A percentile compares a stretch with the other conserved stretches of the same genome.
These are phyloP conservation scores for Watsonalla binaria DNA, from an alignment of 2,888 invertebrate species.

Conservation along the genomic window DNA sequence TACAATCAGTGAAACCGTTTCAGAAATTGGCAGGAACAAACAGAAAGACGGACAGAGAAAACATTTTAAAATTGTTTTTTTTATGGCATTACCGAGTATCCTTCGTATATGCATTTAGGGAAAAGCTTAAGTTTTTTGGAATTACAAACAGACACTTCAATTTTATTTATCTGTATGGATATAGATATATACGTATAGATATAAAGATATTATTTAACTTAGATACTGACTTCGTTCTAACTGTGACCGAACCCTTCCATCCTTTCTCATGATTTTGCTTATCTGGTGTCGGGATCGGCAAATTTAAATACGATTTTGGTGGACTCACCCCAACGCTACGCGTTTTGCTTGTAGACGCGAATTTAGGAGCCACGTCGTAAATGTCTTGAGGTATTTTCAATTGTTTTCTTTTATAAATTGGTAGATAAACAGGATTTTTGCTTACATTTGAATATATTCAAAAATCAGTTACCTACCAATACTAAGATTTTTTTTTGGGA, in stretches of 20 bases:
- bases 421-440: no score
- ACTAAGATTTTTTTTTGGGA: no score
- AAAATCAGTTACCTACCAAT: not conserved
- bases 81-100: no score
- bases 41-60: no score
- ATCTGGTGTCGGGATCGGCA: constrained; percentile 65
- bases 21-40: no score
- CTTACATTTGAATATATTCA: not conserved
- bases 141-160: no score
- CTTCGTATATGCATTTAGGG: no score
- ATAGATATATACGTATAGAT: no score
- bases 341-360: constrained; percentile 55
- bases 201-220: not conserved
- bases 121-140: no score
- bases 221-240: not conserved
- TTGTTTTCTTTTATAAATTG: constrained; percentile 31
- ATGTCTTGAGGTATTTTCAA: constrained; percentile 44
- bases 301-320: constrained; percentile 74
- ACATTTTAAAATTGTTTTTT: no score
- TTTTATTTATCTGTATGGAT: no score
- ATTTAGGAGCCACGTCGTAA: constrained; percentile 44
- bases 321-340: constrained; percentile 48
- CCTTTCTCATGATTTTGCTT: constrained; percentile 74
- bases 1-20: no score
- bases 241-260: constrained; percentile 55